Base-by-base conservation (phyloP, 2,888 invertebrate genomes). In the Plusia festucae region DNA sequence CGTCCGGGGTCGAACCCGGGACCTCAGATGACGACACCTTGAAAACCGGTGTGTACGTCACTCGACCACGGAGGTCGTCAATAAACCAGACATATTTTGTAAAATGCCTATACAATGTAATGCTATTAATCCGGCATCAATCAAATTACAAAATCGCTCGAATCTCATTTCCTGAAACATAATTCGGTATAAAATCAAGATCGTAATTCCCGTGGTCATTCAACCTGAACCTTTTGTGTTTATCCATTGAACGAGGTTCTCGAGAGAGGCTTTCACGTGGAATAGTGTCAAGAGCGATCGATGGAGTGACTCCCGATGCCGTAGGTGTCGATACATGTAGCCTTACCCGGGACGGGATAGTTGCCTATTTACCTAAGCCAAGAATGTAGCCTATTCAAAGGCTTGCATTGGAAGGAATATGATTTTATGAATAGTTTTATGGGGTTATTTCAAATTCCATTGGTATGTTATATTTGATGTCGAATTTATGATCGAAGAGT, bases 261-360 rank as follows among this genome's bases (percentile, higher is more conserved):
- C 65, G 68, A 62, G 63, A 68, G 60, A 66, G 70, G 80, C 81
- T 79, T 79, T 79, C 79, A 78, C 70, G 72, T 61, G 72, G 73
- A 79, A 81, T 71, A 77, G 81, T 81, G 81, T 81, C 81, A 81
- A 81, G 80, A 53, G 81, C 73, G 75, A 79, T 81, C 81, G 80
- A 75, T 75, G 53, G 63, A 76, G 71, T 70, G 65, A 60, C 78
- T 65, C 51, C 65, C 62, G 68, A 69, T 65, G 64, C 55, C 18
- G 64, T 62, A 72, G 78, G 77, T 73, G 65, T 65, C 56, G 75
- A 66, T 75, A 66, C 66, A 51, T 53, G 52, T n/a, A 49, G 55
- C 40, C 51, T 11, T 40, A 54, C 16, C n/a, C n/a, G 18, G 5
- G 8, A 20, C n/a, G 13, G 53, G 22, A 16, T 24, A 32, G 51